These are phyloP conservation scores for Gallinago paraguaiae DNA, from an alignment of 2,113 vertebrate species.

Conservation along the genomic window DNA sequence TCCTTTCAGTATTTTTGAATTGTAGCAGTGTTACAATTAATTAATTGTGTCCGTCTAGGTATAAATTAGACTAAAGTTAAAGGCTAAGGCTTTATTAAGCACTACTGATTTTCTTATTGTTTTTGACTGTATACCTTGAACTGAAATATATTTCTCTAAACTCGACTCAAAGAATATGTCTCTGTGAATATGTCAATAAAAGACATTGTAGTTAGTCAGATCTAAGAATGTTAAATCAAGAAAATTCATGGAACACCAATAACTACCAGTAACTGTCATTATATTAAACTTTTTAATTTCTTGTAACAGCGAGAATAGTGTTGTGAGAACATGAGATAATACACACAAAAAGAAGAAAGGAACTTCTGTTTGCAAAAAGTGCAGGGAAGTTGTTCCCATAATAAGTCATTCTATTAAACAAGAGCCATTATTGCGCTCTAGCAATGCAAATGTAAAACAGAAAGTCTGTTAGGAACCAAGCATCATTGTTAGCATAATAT, in stretches of 20 bases:
- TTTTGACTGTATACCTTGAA: constrained; percentile 18
- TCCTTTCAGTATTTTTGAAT: constrained; percentile 64
- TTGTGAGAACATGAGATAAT: constrained; percentile 30
- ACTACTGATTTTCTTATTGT: constrained; percentile 33
- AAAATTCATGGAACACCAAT: background rate
- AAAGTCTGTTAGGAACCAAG: constrained; percentile 26
- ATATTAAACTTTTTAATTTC: constrained; percentile 28
- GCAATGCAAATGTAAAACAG: constrained; percentile 42
- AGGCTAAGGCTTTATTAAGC: constrained; percentile 56
- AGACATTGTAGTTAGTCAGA: background rate
- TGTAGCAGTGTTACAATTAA: constrained; percentile 66
- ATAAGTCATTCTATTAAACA: constrained; percentile 58
- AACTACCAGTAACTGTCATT: background rate
- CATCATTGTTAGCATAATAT: constrained; percentile 18
- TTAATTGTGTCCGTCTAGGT: constrained; percentile 68
- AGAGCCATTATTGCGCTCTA: constrained; percentile 27
- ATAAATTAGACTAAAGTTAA: constrained; percentile 58
- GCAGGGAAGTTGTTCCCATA: constrained; percentile 39
- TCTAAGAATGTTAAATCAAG: background rate
- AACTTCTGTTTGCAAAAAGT: constrained; percentile 54
- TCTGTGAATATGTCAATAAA: background rate
- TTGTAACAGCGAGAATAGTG: background rate
- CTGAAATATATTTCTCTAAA: background rate
- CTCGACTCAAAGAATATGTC: background rate
- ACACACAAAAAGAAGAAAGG: constrained; percentile 50